A percentile compares a stretch with the other conserved stretches of the same genome.
These are phyloP conservation scores for Siphlonurus alternatus DNA, from an alignment of 2,888 invertebrate genomes.

Conservation along the genomic window DNA sequence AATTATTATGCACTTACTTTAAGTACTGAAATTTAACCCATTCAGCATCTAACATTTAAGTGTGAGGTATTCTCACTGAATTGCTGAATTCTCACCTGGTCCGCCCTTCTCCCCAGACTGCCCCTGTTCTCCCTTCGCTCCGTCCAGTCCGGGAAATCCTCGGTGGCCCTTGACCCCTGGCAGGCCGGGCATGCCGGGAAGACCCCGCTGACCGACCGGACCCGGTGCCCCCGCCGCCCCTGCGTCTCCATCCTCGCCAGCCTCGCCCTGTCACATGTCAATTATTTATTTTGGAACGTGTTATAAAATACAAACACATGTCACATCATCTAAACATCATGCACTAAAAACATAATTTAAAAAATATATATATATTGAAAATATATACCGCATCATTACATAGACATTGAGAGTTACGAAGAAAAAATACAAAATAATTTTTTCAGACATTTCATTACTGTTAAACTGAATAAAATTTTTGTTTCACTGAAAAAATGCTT, in stretches of 20 bases:
- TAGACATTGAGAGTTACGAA: no score
- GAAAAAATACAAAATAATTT: no score
- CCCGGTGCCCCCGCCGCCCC: constrained; percentile 56
- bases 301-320: neutral
- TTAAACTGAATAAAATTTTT: no score
- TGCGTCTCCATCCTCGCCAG: constrained; percentile 65
- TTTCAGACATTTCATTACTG: no score
- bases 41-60: no score
- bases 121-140: constrained; percentile 67
- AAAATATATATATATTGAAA: no score
- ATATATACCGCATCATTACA: no score
- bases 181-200: constrained; percentile 56
- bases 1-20: no score
- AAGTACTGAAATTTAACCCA: no score
- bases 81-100: constrained; percentile 16
- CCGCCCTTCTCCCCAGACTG: constrained; percentile 56
- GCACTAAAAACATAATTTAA: neutral
- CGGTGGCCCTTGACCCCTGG: constrained; percentile 72
- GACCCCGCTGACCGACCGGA: constrained; percentile 54
- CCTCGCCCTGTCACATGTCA: constrained; percentile 38
- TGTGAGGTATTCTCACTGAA: no score
- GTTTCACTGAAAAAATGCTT: no score
- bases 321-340: neutral
- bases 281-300: neutral
- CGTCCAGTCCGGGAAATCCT: constrained; percentile 63